Evolutionary conservation across 2,797 vertebrate genomes (phyloP).

Genomic region (Petrocephalus schoutedeni): DNA sequence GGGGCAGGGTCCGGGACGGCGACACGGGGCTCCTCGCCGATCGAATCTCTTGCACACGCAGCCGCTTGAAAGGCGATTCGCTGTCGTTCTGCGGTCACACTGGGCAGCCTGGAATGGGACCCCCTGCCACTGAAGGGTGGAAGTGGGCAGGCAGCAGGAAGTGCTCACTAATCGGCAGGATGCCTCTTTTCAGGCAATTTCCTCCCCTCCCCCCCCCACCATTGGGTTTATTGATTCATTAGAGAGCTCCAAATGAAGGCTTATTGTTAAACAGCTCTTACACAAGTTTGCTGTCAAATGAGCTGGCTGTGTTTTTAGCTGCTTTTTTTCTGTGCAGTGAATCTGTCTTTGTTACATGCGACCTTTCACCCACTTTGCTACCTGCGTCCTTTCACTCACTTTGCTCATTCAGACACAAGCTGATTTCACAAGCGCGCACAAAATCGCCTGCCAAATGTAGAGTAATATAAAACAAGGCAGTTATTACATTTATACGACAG

Average conservation of each 20-base stretch:
- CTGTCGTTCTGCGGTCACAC: constrained; percentile 10
- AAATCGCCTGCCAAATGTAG: background rate
- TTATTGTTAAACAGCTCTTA: constrained; percentile 45
- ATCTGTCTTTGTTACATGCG: background rate
- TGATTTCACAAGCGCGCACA: background rate
- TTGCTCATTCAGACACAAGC: background rate
- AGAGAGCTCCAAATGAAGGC: constrained; percentile 53
- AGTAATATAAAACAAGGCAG: background rate
- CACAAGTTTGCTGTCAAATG: constrained; percentile 30
- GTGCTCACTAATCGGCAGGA: constrained; percentile 42
- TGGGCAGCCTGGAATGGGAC: constrained; percentile 30
- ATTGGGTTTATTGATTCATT: constrained; percentile 53
- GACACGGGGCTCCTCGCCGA: background rate
- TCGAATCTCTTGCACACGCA: background rate
- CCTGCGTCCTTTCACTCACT: background rate
- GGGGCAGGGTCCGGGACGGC: background rate
- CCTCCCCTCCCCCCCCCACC: constrained; percentile 40
- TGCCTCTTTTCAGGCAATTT: constrained; percentile 50
- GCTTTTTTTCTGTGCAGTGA: background rate
- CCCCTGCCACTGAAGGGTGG: constrained; percentile 35
- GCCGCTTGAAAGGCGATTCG: background rate
- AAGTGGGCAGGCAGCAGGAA: constrained; percentile 51
- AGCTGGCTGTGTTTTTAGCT: background rate
- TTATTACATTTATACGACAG: background rate
- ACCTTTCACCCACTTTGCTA: background rate